A percentile compares a stretch with the other conserved stretches of the same genome.
phyloP scores from a whole-genome alignment of 2,797 vertebrate genomes.

The Molossus alvarezi region DNA sequence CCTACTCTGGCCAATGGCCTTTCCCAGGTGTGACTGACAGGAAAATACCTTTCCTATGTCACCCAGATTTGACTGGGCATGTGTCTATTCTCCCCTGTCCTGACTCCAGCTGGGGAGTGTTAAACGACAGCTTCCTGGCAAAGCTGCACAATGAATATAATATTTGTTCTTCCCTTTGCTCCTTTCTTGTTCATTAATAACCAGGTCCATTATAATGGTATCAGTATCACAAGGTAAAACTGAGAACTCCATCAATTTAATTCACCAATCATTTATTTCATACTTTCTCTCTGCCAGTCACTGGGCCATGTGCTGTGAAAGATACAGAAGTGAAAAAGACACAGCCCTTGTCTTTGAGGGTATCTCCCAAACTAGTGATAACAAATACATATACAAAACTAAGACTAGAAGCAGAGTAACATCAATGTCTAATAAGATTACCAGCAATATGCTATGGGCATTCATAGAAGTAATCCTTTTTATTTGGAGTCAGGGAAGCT shows the following conservation, averaged over 20 bases:
- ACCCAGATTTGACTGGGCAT: too few relatives aligned
- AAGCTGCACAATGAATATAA: too few relatives aligned
- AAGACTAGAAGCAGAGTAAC: constrained; percentile 34
- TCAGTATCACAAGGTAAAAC: background rate
- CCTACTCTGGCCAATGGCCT: too few relatives aligned
- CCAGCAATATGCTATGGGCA: background rate
- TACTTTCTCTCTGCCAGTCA: background rate
- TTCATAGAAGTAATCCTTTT: constrained; percentile 5
- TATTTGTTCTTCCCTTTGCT: too few relatives aligned
- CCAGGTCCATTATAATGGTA: too few relatives aligned
- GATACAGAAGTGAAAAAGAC: constrained; percentile 46
- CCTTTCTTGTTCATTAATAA: too few relatives aligned
- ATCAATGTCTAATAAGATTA: constrained; percentile 45
- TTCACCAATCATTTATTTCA: background rate
- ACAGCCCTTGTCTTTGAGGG: background rate
- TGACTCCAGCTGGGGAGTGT: too few relatives aligned
- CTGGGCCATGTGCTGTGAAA: background rate
- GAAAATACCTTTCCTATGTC: too few relatives aligned
- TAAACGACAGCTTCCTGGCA: too few relatives aligned
- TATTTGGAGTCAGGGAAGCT: background rate
- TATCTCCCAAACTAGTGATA: background rate
- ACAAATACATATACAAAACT: constrained; percentile 58
- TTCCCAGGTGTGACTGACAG: too few relatives aligned
- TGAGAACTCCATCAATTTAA: constrained; percentile 30
- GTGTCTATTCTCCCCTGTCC: too few relatives aligned